Conservation (phyloP, 2,797 vertebrate species). For the Cyclopterus lumpus region DNA sequence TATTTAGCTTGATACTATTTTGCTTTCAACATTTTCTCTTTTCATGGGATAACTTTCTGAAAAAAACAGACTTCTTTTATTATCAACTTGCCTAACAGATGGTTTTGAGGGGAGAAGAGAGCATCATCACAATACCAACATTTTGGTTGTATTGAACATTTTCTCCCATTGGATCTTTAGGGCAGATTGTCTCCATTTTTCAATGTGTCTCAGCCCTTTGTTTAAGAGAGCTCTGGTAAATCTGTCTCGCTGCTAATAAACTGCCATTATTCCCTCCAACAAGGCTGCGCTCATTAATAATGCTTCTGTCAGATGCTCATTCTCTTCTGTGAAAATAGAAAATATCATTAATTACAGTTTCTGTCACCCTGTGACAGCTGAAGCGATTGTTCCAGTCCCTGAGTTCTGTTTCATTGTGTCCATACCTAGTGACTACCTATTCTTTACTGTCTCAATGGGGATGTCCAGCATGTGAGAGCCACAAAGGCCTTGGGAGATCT, state of each 20-base stretch:
- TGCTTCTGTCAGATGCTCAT: conserved; percentile 91
- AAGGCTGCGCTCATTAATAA: conserved; percentile 96
- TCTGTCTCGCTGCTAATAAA: conserved; percentile 88
- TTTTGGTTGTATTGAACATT: conserved; percentile 87
- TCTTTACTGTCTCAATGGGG: conserved; percentile 88
- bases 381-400: conserved; percentile 85
- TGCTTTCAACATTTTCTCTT: conserved; percentile 79
- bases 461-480: conserved; percentile 83
- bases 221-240: conserved; percentile 86
- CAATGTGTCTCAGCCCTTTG: conserved; percentile 89
- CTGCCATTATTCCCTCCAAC: conserved; percentile 91
- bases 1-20: conserved; percentile 47
- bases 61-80: conserved; percentile 74
- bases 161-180: conserved; percentile 80
- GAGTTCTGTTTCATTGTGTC: conserved; percentile 86
- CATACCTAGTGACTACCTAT: conserved; percentile 92
- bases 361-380: conserved; percentile 90
- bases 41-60: conserved; percentile 62
- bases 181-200: conserved; percentile 93
- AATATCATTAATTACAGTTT: conserved; percentile 97
- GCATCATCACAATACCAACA: conserved; percentile 87
- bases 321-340: conserved; percentile 88
- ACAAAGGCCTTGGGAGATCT: conserved; percentile 84
- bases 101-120: conserved; percentile 82
- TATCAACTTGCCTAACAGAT: conserved; percentile 85